Conservation (phyloP, 2,113 vertebrate species). For the Buteo buteo region DNA sequence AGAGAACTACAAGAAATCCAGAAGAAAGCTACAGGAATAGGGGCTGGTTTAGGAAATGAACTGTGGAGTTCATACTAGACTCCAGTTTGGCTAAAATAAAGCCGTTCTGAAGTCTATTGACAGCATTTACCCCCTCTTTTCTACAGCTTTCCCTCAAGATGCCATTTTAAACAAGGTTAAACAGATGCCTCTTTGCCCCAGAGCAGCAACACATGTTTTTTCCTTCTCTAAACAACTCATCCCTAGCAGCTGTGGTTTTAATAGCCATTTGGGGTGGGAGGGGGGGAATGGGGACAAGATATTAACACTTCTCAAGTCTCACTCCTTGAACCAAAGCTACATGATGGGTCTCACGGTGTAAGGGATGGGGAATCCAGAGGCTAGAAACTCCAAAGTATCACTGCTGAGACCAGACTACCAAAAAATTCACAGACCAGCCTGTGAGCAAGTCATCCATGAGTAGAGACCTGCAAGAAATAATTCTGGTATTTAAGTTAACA, state of each 20-base stretch:
- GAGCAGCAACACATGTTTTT: neutral
- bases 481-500: neutral
- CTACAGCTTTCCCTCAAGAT: neutral
- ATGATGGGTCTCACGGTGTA: neutral
- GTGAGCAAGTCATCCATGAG: neutral
- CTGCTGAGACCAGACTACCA: neutral
- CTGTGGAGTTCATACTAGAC: neutral
- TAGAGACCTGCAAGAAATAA: neutral
- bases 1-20: neutral
- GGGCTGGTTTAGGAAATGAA: neutral
- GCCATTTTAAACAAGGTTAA: neutral
- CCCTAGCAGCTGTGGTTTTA: neutral
- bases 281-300: fast-evolving
- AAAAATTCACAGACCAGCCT: neutral
- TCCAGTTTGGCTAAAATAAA: neutral
- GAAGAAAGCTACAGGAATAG: neutral
- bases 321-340: neutral
- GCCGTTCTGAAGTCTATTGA: neutral
- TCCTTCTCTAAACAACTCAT: neutral
- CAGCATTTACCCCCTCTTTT: neutral
- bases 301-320: neutral
- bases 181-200: neutral
- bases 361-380: neutral
- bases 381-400: neutral
- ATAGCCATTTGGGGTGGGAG: no score